Conservation (phyloP, 2,113 vertebrate species). For the Callorhinus ursinus region DNA sequence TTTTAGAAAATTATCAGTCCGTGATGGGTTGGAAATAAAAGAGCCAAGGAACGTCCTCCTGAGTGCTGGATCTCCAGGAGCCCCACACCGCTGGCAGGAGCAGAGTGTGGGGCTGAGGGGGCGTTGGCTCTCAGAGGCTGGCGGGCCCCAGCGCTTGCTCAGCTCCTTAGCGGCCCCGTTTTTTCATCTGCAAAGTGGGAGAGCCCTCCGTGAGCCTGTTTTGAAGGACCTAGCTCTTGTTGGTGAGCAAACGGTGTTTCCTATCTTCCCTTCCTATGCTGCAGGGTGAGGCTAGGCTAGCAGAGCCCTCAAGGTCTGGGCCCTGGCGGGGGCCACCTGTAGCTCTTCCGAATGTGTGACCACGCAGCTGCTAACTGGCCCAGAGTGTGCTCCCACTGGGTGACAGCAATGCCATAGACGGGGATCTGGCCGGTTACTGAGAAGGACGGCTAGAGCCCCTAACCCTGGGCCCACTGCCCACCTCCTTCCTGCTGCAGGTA, state of each 20-base stretch:
- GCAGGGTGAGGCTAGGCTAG: neutral
- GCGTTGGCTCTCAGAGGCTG: neutral
- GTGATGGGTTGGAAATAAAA: neutral
- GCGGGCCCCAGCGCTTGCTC: rapidly evolving
- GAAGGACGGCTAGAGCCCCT: neutral
- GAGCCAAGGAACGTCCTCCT: too few relatives aligned
- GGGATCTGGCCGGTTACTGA: neutral
- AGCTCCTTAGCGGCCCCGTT: neutral
- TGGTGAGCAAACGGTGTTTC: too few relatives aligned
- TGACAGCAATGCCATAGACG: rapidly evolving
- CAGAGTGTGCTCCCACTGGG: neutral
- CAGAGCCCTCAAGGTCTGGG: neutral
- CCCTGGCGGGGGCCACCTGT: neutral
- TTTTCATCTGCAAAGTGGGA: neutral
- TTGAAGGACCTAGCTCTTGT: neutral
- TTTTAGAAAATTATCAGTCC: neutral
- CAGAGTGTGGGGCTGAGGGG: rapidly evolving
- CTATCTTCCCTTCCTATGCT: neutral
- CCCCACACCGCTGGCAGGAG: rapidly evolving
- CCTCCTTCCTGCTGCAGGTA: slow-evolving; percentile 3
- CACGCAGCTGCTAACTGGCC: too few relatives aligned
- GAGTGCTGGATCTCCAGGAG: neutral
- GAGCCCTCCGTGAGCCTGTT: neutral
- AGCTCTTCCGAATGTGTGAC: neutral
- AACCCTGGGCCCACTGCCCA: rapidly evolving